Evolutionary conservation across 2,113 vertebrate genomes (phyloP).

Genomic region (Ictidomys tridecemlineatus): DNA sequence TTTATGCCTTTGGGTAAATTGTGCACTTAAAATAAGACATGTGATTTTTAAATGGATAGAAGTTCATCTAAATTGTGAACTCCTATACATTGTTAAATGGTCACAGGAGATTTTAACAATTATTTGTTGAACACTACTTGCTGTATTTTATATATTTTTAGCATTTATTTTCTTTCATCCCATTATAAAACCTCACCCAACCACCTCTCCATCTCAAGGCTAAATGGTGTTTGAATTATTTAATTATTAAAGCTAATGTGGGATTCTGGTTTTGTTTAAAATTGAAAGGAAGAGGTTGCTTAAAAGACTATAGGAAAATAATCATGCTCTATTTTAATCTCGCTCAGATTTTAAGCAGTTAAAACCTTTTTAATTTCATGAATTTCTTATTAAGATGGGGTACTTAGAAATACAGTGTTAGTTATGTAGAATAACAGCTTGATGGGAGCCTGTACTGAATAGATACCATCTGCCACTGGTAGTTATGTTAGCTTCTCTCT

Average conservation of each 20-base stretch:
- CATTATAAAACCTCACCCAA: background rate
- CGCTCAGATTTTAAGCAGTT: background rate
- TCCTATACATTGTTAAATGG: background rate
- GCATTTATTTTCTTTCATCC: background rate
- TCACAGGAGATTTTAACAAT: background rate
- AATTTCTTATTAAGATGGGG: background rate
- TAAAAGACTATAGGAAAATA: slow-evolving; percentile 29
- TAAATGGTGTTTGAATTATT: slow-evolving; percentile 1
- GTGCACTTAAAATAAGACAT: background rate
- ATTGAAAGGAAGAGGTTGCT: background rate
- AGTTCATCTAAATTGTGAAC: background rate
- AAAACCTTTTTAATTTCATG: background rate
- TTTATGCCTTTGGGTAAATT: background rate
- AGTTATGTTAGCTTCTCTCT: background rate
- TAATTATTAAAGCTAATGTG: background rate
- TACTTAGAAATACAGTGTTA: background rate
- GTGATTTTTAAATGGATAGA: slow-evolving; percentile 28
- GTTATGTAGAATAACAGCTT: background rate
- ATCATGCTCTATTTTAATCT: background rate
- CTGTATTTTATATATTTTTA: background rate
- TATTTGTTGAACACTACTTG: background rate
- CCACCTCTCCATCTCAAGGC: background rate
- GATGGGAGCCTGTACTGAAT: background rate
- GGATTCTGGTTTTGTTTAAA: background rate
- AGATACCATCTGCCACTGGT: background rate